Conservation (phyloP, 92 coral and sea anemone species). For the Zoanthus sansibaricus region DNA sequence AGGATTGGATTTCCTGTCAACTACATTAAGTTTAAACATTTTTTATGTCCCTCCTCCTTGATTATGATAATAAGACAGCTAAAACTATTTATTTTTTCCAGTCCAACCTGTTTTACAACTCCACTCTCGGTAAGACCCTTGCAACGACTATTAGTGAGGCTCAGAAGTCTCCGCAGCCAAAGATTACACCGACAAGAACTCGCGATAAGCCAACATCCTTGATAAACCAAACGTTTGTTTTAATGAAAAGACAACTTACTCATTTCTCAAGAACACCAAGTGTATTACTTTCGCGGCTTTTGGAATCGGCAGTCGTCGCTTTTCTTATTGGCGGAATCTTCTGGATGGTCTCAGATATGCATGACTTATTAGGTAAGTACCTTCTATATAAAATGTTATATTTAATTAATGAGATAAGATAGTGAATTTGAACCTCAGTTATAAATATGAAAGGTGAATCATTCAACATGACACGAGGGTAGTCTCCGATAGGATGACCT, state of each 20-base stretch:
- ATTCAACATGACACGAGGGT: no score
- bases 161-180: constrained; percentile 16
- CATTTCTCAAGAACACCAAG: constrained; percentile 43
- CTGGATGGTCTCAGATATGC: constrained; percentile 21
- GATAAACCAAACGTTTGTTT: constrained; percentile 24
- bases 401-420: no score
- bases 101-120: neutral
- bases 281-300: constrained; percentile 1
- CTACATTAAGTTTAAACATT: no score
- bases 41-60: no score
- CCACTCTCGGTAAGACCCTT: constrained; percentile 10
- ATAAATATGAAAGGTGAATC: no score
- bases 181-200: constrained; percentile 18
- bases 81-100: neutral
- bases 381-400: no score
- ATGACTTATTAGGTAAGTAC: constrained; percentile 24
- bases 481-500: no score
- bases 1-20: no score
- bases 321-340: constrained; percentile 42
- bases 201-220: constrained; percentile 34
- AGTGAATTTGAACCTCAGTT: no score
- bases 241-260: constrained; percentile 18
- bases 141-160: neutral
- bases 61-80: no score
- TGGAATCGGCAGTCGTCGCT: constrained; percentile 35